phyloP scores from a whole-genome alignment of 2,113 vertebrate species.

The Crotalus tigris region DNA sequence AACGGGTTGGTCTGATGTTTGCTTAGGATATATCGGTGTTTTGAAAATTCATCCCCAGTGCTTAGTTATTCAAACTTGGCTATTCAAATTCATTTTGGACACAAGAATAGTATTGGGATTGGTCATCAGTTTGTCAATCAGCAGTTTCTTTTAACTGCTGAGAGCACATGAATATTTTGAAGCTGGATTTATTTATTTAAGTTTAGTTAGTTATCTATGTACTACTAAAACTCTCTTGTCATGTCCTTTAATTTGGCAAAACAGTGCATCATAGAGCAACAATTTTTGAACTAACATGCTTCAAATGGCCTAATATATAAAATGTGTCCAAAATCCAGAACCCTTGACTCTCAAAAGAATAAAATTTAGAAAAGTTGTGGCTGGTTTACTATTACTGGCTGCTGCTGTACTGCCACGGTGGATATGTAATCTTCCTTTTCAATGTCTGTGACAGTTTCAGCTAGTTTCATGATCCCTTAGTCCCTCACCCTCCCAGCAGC shows the following conservation, averaged over 20 bases:
- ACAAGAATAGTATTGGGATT: not conserved
- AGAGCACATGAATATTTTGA: not conserved
- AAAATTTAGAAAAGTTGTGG: not conserved
- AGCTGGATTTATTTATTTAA: not conserved
- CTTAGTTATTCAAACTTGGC: slow-evolving; percentile 9
- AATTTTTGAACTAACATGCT: not conserved
- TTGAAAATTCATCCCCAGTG: not conserved
- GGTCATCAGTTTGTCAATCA: not conserved
- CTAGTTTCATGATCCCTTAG: not conserved
- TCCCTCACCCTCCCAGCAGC: not conserved
- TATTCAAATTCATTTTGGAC: not conserved
- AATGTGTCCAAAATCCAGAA: not conserved
- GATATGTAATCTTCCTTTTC: not conserved
- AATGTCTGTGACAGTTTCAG: not conserved
- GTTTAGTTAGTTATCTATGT: not conserved
- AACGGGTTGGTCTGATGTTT: slow-evolving; percentile 77
- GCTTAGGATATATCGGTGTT: not conserved
- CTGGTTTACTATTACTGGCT: not conserved
- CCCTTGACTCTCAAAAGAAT: not conserved
- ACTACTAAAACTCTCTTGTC: not conserved
- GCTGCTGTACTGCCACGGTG: not conserved
- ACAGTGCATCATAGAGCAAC: not conserved
- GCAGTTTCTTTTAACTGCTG: not conserved
- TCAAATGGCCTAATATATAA: not conserved
- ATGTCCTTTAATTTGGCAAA: not conserved